These are phyloP conservation scores for Petrocephalus sullivani DNA, from an alignment of 2,797 vertebrate genomes.

Conservation along the genomic window DNA sequence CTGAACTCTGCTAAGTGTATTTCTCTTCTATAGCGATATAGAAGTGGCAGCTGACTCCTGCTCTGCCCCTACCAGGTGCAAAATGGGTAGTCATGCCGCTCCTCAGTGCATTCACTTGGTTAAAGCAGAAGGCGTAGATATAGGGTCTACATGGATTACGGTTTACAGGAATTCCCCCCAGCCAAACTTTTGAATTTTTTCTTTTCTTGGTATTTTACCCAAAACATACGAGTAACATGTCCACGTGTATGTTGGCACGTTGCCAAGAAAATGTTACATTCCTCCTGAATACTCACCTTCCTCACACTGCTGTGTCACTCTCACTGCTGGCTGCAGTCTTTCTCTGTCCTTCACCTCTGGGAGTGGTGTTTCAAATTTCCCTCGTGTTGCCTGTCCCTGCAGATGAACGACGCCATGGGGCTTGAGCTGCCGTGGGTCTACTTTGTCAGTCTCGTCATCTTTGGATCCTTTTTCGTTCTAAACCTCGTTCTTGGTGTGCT, in stretches of 20 bases:
- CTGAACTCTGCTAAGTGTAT: background rate
- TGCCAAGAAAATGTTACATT: background rate
- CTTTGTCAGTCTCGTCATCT: conserved; percentile 99
- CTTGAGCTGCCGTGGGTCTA: conserved; percentile 98
- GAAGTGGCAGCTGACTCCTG: background rate
- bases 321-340: background rate
- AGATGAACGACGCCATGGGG: conserved; percentile 99
- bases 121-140: background rate
- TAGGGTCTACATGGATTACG: background rate
- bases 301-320: background rate
- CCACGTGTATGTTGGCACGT: background rate
- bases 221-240: background rate
- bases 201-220: background rate
- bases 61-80: background rate
- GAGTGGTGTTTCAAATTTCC: background rate
- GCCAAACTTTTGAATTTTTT: background rate
- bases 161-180: background rate
- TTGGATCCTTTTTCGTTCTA: conserved; percentile 98
- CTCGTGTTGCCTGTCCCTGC: conserved; percentile 49
- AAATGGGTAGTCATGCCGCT: background rate
- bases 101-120: background rate
- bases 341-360: background rate
- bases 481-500: conserved; percentile 97
- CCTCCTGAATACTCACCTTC: background rate
- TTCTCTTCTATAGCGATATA: background rate